Percentiles rank a stretch among this genome's conserved stretches.
These are phyloP conservation scores for western clawed frog (Xenopus tropicalis) DNA, from an alignment of 2,113 vertebrate genomes.

Conservation along the genomic window DNA sequence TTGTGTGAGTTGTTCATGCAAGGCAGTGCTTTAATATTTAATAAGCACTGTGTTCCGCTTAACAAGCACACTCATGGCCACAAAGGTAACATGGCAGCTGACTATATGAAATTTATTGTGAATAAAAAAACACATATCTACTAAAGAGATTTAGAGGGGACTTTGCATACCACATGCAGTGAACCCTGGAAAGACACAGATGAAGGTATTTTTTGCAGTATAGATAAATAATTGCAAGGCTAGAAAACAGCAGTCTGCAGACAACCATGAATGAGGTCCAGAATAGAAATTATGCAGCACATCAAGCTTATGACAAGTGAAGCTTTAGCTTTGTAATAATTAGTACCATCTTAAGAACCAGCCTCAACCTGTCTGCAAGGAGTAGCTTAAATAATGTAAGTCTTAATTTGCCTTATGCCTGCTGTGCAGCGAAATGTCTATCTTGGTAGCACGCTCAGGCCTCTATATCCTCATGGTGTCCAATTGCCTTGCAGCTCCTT, in stretches of 20 bases:
- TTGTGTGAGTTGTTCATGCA: slow-evolving; percentile 8
- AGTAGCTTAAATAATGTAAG: no score
- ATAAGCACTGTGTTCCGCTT: slow-evolving; percentile 13
- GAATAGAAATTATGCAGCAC: neutral
- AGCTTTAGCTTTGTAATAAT: neutral
- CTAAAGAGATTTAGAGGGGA: neutral
- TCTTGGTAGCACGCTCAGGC: neutral
- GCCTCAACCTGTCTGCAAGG: neutral
- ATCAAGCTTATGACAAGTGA: neutral
- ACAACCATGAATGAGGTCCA: neutral
- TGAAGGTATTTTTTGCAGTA: no score
- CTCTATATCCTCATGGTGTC: neutral
- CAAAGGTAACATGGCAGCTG: neutral
- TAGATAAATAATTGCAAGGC: no score
- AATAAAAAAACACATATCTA: neutral
- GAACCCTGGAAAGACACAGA: neutral
- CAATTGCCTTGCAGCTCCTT: neutral
- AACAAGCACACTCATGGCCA: neutral
- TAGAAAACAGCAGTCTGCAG: neutral
- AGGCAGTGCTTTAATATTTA: slow-evolving; percentile 27
- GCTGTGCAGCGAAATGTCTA: neutral
- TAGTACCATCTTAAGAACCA: neutral
- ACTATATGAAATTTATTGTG: neutral
- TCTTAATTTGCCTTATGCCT: neutral
- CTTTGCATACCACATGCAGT: neutral